Conservation (phyloP, 2,888 invertebrate species). For the Ceratothoa steindachneri region DNA sequence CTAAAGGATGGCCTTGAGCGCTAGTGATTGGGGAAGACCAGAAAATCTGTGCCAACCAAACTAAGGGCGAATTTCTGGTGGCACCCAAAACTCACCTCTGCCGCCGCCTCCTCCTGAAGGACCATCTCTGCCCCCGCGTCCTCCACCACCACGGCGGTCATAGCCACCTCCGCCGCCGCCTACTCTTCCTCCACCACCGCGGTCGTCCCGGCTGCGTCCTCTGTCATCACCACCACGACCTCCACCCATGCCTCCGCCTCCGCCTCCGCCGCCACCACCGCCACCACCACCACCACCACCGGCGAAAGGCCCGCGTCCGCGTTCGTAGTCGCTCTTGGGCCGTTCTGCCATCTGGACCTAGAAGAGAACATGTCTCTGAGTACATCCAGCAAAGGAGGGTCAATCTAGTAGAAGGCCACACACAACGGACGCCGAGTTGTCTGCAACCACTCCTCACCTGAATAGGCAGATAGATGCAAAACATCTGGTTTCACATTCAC, state of each 20-base stretch:
- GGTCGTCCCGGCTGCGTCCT: slow-evolving; percentile 50
- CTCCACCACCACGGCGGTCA: slow-evolving; percentile 55
- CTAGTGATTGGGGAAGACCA: too few species aligned
- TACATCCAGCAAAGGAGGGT: too few species aligned
- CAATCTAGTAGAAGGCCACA: too few species aligned
- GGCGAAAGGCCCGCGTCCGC: slow-evolving; percentile 38
- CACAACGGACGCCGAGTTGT: too few species aligned
- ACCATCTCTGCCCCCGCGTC: background rate
- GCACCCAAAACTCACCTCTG: too few species aligned
- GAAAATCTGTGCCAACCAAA: too few species aligned
- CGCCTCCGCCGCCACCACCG: slow-evolving; percentile 18
- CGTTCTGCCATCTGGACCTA: slow-evolving; percentile 47
- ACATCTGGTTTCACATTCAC: too few species aligned
- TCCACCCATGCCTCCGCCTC: background rate
- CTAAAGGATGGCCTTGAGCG: too few species aligned
- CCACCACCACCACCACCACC: slow-evolving; percentile 31
- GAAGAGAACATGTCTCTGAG: background rate
- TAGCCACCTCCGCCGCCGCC: slow-evolving; percentile 54
- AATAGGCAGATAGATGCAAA: too few species aligned
- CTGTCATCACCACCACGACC: slow-evolving; percentile 46
- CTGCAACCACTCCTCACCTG: too few species aligned
- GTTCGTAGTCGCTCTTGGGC: slow-evolving; percentile 44
- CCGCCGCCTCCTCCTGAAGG: slow-evolving; percentile 16
- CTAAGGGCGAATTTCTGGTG: too few species aligned
- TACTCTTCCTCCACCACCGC: slow-evolving; percentile 52